Base-by-base conservation (phyloP, 1,140 invertebrate genomes). In the Heterodera schachtii region DNA sequence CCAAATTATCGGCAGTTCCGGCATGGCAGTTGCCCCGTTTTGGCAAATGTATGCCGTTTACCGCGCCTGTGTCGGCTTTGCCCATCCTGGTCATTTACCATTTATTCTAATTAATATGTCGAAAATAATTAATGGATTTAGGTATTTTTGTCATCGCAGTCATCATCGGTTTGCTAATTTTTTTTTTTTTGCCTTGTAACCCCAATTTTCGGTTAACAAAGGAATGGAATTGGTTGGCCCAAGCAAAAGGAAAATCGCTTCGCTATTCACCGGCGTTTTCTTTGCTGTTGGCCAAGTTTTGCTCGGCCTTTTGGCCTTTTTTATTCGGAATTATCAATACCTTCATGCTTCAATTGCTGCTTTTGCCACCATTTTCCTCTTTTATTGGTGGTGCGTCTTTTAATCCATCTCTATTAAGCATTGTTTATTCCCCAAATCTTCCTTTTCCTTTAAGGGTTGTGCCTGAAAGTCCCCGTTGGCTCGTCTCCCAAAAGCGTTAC, bases 221-320 rank as follows among this genome's bases (percentile, higher is more conserved):
- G 57, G 88, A 43, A 90, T 89, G 90, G 91, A 92, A 80, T 75
- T 92, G 16, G 91, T 91, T 75, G 85, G 90, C 6, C 89, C 91
- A 1, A 81, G 86, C 41, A 86, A 91, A 75, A 84, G 91, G 43
- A 90, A 91, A 66, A 86, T 90, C 60, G 91, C 90, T 21, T 91
- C 91, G 1, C 88, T 89, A 3, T 83, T 91, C 49, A 84, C 91
- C 19, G 91, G 91, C 74, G 84, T 89, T 43, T 91, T 91, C 83
- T 92, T 91, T 86, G 89, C 90, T 9, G 75, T 88, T 8, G 88
- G 87, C 46, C 88, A 91, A 21, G 87, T 91, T 74, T 43, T 90
- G 3, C 81, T 92, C 31, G 90, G 89, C 0, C 83, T 86, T 2
- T 57, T 91, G 66, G 91, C 91, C 7, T 91, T 90, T 78, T 80